Percentiles rank a stretch among this genome's conserved stretches.
Evolutionary conservation across 1,140 invertebrate species (phyloP).

Genomic region (Ceratosolen solmsi): DNA sequence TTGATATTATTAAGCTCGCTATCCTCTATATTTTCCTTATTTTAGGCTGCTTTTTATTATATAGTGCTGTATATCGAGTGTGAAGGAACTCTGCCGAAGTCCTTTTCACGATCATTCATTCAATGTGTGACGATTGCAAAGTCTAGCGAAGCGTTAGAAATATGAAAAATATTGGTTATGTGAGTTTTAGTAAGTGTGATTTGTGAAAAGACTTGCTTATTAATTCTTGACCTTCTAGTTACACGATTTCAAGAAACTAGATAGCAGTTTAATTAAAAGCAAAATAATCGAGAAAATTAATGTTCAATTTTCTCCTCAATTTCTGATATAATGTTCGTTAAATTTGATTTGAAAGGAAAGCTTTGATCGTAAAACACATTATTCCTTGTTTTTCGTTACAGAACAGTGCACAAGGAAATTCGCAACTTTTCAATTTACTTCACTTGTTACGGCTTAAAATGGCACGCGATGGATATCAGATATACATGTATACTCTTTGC

Average conservation of each 20-base stretch:
- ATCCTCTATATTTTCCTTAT: too few relatives aligned
- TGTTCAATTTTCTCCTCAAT: neutral
- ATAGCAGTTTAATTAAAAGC: too few relatives aligned
- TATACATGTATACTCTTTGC: conserved; percentile 1
- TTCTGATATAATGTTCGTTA: neutral
- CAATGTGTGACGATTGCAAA: too few relatives aligned
- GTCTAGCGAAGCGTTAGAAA: too few relatives aligned
- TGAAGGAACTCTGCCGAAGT: too few relatives aligned
- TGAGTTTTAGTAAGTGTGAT: too few relatives aligned
- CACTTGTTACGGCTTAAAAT: conserved; percentile 30
- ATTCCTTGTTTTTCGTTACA: conserved; percentile 16
- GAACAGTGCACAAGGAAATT: conserved; percentile 17
- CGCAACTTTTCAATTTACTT: conserved; percentile 50
- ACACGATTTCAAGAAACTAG: too few relatives aligned
- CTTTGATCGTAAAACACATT: conserved; percentile 36
- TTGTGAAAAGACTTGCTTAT: too few relatives aligned
- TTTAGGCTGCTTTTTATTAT: neutral
- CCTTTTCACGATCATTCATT: too few relatives aligned
- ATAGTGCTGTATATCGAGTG: neutral
- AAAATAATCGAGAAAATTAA: conserved; percentile 27
- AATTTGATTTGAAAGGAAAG: conserved; percentile 22
- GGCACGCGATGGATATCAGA: conserved; percentile 8
- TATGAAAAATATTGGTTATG: too few relatives aligned
- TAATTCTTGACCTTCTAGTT: too few relatives aligned
- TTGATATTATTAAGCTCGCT: neutral